Percentiles rank a stretch among this genome's conserved stretches.
These are phyloP conservation scores for Aleiodes sp. DNA, from an alignment of 1,140 invertebrate genomes.

Conservation along the genomic window DNA sequence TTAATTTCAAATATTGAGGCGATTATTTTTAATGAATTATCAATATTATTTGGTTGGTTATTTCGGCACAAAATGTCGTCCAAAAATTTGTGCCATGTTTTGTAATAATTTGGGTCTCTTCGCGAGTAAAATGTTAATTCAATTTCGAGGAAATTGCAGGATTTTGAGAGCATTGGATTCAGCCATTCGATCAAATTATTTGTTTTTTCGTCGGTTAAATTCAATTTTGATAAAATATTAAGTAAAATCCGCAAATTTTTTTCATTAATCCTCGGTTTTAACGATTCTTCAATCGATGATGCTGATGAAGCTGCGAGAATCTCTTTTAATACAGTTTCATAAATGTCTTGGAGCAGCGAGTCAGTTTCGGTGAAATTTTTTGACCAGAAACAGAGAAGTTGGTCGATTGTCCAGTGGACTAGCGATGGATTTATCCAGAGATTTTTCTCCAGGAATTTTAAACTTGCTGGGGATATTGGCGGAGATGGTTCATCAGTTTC, in stretches of 20 bases:
- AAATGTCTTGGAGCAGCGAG: conserved; percentile 47
- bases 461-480: conserved; percentile 34
- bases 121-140: conserved; percentile 55
- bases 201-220: conserved; percentile 43
- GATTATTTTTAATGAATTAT: conserved; percentile 44
- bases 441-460: conserved; percentile 46
- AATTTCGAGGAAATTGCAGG: conserved; percentile 43
- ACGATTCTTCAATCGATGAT: not conserved
- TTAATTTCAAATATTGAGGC: conserved; percentile 43
- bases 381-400: conserved; percentile 46
- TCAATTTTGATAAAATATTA: conserved; percentile 54
- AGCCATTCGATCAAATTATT: conserved; percentile 43
- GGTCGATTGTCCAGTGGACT: conserved; percentile 52
- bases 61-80: conserved; percentile 40
- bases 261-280: conserved; percentile 26
- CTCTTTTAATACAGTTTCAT: conserved; percentile 42
- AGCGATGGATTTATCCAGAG: conserved; percentile 41
- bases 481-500: conserved; percentile 23
- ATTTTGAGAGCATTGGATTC: conserved; percentile 44
- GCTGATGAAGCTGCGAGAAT: conserved; percentile 30
- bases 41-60: conserved; percentile 34
- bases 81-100: conserved; percentile 49
- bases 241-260: conserved; percentile 38
- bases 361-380: conserved; percentile 30
- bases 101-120: conserved; percentile 45